phyloP scores from a whole-genome alignment of 2,888 invertebrate genomes.

The Dione juno region DNA sequence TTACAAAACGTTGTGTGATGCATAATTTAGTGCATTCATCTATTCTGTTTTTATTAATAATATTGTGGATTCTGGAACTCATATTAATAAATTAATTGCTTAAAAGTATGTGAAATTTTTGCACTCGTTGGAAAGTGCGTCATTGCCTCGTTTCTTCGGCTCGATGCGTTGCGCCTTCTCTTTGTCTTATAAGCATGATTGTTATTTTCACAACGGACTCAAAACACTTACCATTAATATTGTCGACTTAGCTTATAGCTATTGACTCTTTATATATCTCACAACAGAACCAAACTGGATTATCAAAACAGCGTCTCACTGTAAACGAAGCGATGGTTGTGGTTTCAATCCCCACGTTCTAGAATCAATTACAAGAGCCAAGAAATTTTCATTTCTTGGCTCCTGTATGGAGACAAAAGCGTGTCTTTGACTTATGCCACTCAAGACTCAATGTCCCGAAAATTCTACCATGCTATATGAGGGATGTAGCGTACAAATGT shows the following conservation, averaged over 20 bases:
- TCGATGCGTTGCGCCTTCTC: constrained; percentile 45
- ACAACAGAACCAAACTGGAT: neutral
- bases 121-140: constrained; percentile 42
- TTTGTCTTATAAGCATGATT: constrained; percentile 43
- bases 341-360: no score
- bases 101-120: constrained; percentile 41
- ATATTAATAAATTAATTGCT: constrained; percentile 14
- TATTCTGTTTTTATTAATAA: neutral
- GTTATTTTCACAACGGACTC: constrained; percentile 42
- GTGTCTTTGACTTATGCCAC: no score
- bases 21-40: neutral
- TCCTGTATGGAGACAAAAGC: no score
- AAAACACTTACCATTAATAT: constrained; percentile 34
- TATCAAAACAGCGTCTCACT: no score
- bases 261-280: constrained; percentile 10
- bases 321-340: no score
- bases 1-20: neutral
- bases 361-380: no score
- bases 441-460: no score
- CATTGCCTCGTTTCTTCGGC: constrained; percentile 43
- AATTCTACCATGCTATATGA: no score
- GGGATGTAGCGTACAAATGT: no score
- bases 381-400: no score
- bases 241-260: constrained; percentile 35
- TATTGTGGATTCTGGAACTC: neutral